Percentiles rank a stretch among this genome's conserved stretches.
phyloP scores from a whole-genome alignment of 2,113 vertebrate genomes.

The Labrus mixtus region DNA sequence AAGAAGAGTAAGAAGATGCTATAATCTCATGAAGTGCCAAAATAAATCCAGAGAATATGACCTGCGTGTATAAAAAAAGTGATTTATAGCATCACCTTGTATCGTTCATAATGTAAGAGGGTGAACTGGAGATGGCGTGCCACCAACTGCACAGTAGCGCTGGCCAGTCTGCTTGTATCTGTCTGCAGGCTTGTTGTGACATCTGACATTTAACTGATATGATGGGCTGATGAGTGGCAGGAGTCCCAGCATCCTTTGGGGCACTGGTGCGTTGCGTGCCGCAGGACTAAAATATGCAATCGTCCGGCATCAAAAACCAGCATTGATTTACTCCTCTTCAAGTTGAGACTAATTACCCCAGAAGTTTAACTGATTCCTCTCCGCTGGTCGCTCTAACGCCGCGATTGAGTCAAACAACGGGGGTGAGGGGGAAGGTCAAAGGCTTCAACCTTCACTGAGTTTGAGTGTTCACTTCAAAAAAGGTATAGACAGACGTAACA shows the following conservation, averaged over 20 bases:
- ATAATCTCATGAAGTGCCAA: neutral
- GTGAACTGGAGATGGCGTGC: constrained; percentile 24
- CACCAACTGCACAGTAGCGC: constrained; percentile 13
- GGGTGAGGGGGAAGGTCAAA: constrained; percentile 39
- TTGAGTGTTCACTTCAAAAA: constrained; percentile 64
- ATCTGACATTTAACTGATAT: constrained; percentile 60
- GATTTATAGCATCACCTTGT: neutral
- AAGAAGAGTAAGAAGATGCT: constrained; percentile 6
- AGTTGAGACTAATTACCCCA: constrained; percentile 35
- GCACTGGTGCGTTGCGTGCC: constrained; percentile 1
- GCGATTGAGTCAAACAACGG: constrained; percentile 47
- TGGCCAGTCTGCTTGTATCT: constrained; percentile 17
- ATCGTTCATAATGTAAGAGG: neutral
- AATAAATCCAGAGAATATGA: neutral
- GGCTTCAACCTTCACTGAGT: constrained; percentile 35
- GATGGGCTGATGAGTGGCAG: constrained; percentile 28
- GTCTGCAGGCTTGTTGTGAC: constrained; percentile 47
- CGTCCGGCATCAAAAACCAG: neutral
- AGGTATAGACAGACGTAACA: constrained; percentile 45
- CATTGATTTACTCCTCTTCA: constrained; percentile 33
- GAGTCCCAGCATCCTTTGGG: constrained; percentile 14
- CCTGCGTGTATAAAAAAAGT: neutral
- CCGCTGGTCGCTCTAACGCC: neutral
- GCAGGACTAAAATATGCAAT: constrained; percentile 11
- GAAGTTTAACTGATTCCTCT: constrained; percentile 38